Base-by-base conservation (phyloP, 2,797 vertebrate species). In the Setipinna tenuifilis region DNA sequence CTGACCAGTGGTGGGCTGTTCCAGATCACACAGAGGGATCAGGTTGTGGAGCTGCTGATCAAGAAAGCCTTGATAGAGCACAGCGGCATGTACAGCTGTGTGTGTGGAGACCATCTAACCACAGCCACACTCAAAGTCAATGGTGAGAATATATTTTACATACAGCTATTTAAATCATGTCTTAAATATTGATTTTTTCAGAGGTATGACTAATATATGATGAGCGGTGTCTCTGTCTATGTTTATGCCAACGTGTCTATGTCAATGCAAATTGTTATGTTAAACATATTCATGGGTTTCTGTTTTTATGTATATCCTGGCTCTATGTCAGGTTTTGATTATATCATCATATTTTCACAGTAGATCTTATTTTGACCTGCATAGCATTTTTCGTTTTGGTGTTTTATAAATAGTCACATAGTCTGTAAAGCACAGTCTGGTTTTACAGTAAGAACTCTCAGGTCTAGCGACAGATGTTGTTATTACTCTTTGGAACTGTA, bases 51-150 rank as follows among this genome's bases (percentile, higher is more conserved):
- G 91, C 95, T 99, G 62, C 83, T 96, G 46, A 95, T 99, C 88
- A 93, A 91, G 91, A 95, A 95, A 31, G 90, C 97, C 81, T 90
- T 92, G 41, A 92, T 94, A 10, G 96, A 96, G 58, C 98, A 99
- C 83, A 93, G 95, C 0, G 97, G 97, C 3, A 91, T 96, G 6
- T 99, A 98, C 82, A 95, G 93, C 87, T 99, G 98, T 87, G 88
- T 95, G 81, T 98, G 97, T 68, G 95, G 96, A n/a, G 94, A 96
- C 83, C 96, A 97, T 91, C 93, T 90, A 88, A 98, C 97, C 21
- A 95, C 96, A 0, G 96, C 97, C 46, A 93, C 92, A 0, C 88
- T 99, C 89, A 96, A 89, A 3, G 93, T 99, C 86, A 96, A 95
- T 57, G 96, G 98, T 98, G 94, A 83, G 23, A 0, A 80, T 25